Conservation (phyloP, 2,797 vertebrate genomes). For the Silurus lanzhouensis region DNA sequence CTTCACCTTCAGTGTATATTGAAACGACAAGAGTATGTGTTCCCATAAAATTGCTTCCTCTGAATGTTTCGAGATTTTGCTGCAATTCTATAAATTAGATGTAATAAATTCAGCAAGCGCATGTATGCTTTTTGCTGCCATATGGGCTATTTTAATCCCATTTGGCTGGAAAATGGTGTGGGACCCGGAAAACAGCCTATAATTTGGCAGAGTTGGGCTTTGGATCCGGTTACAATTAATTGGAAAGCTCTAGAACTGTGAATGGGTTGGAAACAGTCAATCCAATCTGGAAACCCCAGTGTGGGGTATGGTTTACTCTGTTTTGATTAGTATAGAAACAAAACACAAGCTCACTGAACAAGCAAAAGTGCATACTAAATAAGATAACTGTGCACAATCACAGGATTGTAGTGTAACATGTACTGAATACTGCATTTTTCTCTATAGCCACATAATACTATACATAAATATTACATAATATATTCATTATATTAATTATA, state of each 20-base stretch:
- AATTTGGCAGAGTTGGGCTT: background rate
- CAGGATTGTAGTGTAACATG: background rate
- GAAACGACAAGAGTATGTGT: background rate
- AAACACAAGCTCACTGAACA: background rate
- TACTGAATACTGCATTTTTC: background rate
- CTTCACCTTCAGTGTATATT: background rate
- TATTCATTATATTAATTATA: too few relatives aligned
- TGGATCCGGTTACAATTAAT: constrained; percentile 7
- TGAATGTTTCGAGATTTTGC: background rate
- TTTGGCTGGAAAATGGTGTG: background rate
- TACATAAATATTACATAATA: too few relatives aligned
- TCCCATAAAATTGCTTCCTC: background rate
- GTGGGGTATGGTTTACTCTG: background rate
- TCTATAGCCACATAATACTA: background rate
- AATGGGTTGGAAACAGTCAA: constrained; percentile 12
- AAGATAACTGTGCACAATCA: background rate
- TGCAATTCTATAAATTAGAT: constrained; percentile 5
- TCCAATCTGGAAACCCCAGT: background rate
- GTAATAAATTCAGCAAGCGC: background rate
- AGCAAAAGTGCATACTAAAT: background rate
- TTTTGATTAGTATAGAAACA: background rate
- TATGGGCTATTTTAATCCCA: constrained; percentile 22
- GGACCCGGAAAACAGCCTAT: background rate
- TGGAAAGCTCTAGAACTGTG: constrained; percentile 12
- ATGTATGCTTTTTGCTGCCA: background rate